phyloP scores from a whole-genome alignment of 2,113 vertebrate genomes.

The Cervus canadensis region DNA sequence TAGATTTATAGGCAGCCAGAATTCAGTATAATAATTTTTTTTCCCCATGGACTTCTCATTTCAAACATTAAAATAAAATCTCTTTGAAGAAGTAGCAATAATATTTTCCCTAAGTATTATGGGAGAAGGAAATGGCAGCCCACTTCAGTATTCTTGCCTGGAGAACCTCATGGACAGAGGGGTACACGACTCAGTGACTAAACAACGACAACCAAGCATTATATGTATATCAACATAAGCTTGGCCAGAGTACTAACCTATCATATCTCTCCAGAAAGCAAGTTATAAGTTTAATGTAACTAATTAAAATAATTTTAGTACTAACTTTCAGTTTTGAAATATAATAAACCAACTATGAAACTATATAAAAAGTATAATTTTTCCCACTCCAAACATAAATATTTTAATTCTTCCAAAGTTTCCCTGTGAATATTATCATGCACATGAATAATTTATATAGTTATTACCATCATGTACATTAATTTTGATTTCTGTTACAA shows the following conservation, averaged over 20 bases:
- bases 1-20: background rate
- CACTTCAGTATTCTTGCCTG: background rate
- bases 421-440: background rate
- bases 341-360: background rate
- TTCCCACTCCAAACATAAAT: background rate
- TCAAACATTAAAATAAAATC: background rate
- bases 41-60: background rate
- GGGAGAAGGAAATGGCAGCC: background rate
- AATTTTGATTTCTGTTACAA: background rate
- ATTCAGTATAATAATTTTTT: background rate
- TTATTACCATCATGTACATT: background rate
- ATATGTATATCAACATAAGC: background rate
- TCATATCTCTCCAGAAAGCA: background rate
- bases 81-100: background rate
- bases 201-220: background rate
- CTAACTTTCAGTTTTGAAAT: background rate
- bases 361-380: background rate
- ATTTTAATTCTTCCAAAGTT: background rate
- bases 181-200: background rate
- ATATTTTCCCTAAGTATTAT: background rate
- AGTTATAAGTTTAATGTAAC: background rate
- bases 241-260: background rate
- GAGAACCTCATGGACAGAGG: background rate
- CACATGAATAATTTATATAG: background rate
- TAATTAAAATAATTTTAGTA: slow-evolving; percentile 18